These are phyloP conservation scores for Torymus texanus DNA, from an alignment of 2,888 invertebrate species.

Conservation along the genomic window DNA sequence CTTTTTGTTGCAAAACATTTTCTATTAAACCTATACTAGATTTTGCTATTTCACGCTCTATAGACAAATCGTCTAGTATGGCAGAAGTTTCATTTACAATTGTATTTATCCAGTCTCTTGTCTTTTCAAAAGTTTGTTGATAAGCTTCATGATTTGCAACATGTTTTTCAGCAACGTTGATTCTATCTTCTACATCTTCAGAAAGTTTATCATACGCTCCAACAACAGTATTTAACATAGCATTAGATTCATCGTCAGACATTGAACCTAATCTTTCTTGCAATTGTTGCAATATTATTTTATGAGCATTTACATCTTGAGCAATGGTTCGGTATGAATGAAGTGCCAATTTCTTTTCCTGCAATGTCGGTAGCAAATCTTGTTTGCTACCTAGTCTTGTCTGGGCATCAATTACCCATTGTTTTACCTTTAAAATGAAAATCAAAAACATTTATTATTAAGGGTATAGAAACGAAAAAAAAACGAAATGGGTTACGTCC, in stretches of 20 bases:
- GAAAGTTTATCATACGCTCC: conserved; percentile 83
- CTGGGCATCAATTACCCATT: conserved; percentile 90
- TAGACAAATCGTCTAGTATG: conserved; percentile 85
- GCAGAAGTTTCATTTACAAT: conserved; percentile 85
- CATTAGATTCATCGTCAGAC: conserved; percentile 87
- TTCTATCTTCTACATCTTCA: conserved; percentile 82
- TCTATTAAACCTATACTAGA: conserved; percentile 85
- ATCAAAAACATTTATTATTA: neutral
- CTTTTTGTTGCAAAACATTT: conserved; percentile 84
- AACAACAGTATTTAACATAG: conserved; percentile 84
- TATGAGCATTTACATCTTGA: conserved; percentile 91
- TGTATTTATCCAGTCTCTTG: conserved; percentile 88
- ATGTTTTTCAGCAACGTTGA: conserved; percentile 82
- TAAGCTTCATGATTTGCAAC: conserved; percentile 89
- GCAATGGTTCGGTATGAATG: conserved; percentile 87
- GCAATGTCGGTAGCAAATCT: conserved; percentile 86
- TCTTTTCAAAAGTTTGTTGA: conserved; percentile 87
- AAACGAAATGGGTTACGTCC: no score
- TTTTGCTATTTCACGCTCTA: conserved; percentile 87
- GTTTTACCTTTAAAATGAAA: conserved; percentile 78
- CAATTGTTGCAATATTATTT: conserved; percentile 88
- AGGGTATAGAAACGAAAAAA: no score
- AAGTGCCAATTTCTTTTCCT: conserved; percentile 91
- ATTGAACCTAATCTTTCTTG: conserved; percentile 88
- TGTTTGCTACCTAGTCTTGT: conserved; percentile 83